These are phyloP conservation scores for Ornithoptera priamus DNA, from an alignment of 2,888 invertebrate genomes.

Conservation along the genomic window DNA sequence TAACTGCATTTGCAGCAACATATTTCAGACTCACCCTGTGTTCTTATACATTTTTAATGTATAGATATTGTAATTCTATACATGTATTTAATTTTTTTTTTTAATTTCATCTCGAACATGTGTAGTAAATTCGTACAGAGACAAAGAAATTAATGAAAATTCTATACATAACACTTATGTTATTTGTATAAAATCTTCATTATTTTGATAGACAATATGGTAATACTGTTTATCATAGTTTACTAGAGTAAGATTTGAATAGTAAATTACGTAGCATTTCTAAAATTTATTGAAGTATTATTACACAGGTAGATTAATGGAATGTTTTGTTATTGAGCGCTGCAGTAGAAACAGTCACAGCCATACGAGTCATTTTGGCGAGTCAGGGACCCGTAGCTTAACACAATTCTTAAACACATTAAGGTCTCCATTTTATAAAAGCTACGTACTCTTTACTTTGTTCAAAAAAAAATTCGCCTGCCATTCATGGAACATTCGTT, in stretches of 20 bases:
- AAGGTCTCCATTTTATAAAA: background rate
- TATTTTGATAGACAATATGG: background rate
- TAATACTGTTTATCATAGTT: background rate
- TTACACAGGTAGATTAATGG: background rate
- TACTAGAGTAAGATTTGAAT: background rate
- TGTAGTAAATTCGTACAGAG: background rate
- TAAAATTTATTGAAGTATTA: background rate
- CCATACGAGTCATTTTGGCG: background rate
- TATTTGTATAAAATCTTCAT: background rate
- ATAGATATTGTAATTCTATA: background rate
- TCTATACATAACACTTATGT: background rate
- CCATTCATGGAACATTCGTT: slow-evolving; percentile 44
- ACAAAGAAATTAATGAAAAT: background rate
- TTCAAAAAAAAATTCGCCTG: slow-evolving; percentile 33
- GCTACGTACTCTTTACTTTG: slow-evolving; percentile 33
- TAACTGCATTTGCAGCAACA: background rate
- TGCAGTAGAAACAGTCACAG: slow-evolving; percentile 31
- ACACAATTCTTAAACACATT: background rate
- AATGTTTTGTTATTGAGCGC: slow-evolving; percentile 22
- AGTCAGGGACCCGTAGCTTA: background rate
- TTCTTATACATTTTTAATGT: background rate
- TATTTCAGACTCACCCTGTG: background rate
- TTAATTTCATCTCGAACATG: background rate
- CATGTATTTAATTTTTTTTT: background rate
- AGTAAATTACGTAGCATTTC: background rate